Conservation (phyloP, 2,888 invertebrate species). For the Acrocera orbiculus region DNA sequence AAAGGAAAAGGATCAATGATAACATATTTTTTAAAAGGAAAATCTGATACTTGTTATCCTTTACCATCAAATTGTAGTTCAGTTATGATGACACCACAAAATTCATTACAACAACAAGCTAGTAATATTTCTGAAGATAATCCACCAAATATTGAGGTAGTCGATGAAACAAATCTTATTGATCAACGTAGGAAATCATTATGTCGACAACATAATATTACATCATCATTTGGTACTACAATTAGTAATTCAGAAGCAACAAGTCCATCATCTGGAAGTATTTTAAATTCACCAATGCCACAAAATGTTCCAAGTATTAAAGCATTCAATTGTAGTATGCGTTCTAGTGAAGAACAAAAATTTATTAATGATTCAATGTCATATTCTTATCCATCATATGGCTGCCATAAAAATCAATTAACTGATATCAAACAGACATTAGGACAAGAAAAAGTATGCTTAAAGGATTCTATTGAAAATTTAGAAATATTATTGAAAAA, state of each 20-base stretch:
- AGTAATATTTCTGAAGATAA: slow-evolving; percentile 22
- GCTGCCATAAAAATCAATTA: slow-evolving; percentile 19
- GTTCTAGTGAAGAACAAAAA: slow-evolving; percentile 11
- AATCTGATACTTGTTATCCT: slow-evolving; percentile 9
- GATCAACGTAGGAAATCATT: slow-evolving; percentile 29
- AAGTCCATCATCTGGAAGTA: slow-evolving; percentile 26
- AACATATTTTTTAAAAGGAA: slow-evolving; percentile 50
- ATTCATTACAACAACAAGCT: slow-evolving; percentile 13
- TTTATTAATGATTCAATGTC: too few species aligned
- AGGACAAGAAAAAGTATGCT: slow-evolving; percentile 18
- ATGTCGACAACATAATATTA: slow-evolving; percentile 30
- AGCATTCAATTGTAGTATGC: slow-evolving; percentile 7
- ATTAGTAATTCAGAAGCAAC: slow-evolving; percentile 24
- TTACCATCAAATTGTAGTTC: not conserved
- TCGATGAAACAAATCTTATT: slow-evolving; percentile 23
- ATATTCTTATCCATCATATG: slow-evolving; percentile 1
- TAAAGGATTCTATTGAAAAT: slow-evolving; percentile 31
- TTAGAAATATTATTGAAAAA: slow-evolving; percentile 29
- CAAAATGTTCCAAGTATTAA: slow-evolving; percentile 17
- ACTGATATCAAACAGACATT: slow-evolving; percentile 25
- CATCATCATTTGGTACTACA: slow-evolving; percentile 28
- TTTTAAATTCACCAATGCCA: slow-evolving; percentile 17
- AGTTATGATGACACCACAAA: not conserved
- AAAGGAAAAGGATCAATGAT: slow-evolving; percentile 93
- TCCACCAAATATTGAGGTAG: slow-evolving; percentile 23